A percentile compares a stretch with the other conserved stretches of the same genome.
Evolutionary conservation across 2,797 vertebrate genomes (phyloP).

Genomic region (Menidia menidia): DNA sequence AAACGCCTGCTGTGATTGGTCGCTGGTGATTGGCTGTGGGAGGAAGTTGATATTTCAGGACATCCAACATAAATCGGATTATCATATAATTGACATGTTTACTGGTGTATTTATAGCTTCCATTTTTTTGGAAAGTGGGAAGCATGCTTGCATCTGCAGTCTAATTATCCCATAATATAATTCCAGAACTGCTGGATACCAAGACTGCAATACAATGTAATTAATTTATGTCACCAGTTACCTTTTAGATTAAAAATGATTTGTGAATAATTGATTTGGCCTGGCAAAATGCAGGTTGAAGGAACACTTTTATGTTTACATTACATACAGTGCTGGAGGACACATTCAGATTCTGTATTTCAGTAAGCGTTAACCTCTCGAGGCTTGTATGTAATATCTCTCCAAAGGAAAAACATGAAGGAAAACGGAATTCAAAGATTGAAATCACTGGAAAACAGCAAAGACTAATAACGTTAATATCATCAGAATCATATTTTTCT

Average conservation of each 20-base stretch:
- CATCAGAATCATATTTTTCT: too few relatives aligned
- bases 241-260: constrained; percentile 10
- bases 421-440: background rate
- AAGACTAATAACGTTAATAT: background rate
- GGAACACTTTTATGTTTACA: constrained; percentile 1
- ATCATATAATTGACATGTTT: constrained; percentile 74
- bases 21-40: constrained; percentile 56
- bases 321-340: background rate
- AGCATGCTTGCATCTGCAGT: constrained; percentile 47
- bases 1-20: constrained; percentile 44
- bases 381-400: background rate
- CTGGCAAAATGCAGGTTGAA: constrained; percentile 9
- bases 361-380: background rate
- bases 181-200: constrained; percentile 26
- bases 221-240: constrained; percentile 33
- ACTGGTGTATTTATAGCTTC: constrained; percentile 76
- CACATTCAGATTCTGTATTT: background rate
- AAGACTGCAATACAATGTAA: constrained; percentile 35
- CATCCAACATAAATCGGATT: constrained; percentile 73
- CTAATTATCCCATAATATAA: constrained; percentile 55
- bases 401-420: background rate
- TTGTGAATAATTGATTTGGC: constrained; percentile 25
- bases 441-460: background rate
- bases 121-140: constrained; percentile 56
- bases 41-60: constrained; percentile 74